Evolutionary conservation across 1,140 invertebrate species (phyloP).

Genomic region (Magallana angulata): DNA sequence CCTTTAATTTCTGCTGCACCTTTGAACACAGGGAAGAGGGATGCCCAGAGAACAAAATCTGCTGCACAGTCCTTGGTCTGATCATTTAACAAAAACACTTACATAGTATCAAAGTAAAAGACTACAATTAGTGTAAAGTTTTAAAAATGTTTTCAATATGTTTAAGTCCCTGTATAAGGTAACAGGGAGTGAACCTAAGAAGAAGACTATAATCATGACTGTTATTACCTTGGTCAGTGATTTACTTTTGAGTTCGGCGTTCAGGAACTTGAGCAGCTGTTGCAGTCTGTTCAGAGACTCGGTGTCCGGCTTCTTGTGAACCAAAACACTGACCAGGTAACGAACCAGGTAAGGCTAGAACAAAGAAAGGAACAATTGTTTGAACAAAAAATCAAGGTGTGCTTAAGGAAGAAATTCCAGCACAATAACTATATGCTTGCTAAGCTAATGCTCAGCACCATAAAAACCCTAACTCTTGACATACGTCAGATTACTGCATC

Average conservation of each 20-base stretch:
- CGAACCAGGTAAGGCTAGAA: slow-evolving; percentile 64
- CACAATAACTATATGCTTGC: no score
- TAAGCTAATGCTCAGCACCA: no score
- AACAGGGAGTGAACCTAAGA: no score
- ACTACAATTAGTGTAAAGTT: no score
- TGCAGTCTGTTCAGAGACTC: slow-evolving; percentile 48
- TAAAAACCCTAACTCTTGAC: no score
- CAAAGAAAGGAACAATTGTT: neutral
- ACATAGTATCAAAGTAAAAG: no score
- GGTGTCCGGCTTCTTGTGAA: slow-evolving; percentile 60
- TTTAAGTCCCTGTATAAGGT: no score
- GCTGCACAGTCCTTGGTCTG: slow-evolving; percentile 25
- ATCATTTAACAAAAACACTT: neutral
- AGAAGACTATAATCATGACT: no score
- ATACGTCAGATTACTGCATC: no score
- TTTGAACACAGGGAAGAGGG: slow-evolving; percentile 44
- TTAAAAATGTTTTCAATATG: no score
- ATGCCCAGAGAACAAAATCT: slow-evolving; percentile 52
- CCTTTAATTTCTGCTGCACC: slow-evolving; percentile 43
- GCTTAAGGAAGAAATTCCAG: no score
- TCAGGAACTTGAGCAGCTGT: slow-evolving; percentile 57
- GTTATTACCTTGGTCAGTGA: slow-evolving; percentile 60
- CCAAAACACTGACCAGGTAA: slow-evolving; percentile 60
- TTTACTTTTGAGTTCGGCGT: slow-evolving; percentile 61
- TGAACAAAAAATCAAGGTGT: no score